phyloP scores from a whole-genome alignment of 2,113 vertebrate genomes.

The Toxotes chatareus region DNA sequence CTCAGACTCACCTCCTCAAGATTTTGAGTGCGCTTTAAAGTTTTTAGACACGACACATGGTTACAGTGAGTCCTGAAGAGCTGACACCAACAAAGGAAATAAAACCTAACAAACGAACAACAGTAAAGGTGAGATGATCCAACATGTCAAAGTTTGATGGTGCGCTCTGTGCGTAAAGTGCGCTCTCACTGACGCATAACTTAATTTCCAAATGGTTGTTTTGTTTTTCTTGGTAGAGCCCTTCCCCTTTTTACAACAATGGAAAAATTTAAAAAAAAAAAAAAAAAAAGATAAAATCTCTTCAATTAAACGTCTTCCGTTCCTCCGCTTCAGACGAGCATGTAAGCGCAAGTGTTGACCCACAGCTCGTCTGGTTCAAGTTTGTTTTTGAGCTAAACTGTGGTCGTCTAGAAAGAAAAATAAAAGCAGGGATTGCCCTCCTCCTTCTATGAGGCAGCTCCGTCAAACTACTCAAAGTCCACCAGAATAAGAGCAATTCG shows the following conservation, averaged over 20 bases:
- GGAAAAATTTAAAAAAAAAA: not conserved
- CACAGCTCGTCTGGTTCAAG: conserved; percentile 50
- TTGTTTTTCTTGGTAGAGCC: conserved; percentile 43
- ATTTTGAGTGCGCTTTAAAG: conserved; percentile 32
- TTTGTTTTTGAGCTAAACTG: conserved; percentile 75
- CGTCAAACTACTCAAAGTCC: not conserved
- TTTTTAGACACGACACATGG: conserved; percentile 66
- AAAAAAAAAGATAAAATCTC: not conserved
- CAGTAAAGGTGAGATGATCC: conserved; percentile 20
- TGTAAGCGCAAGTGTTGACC: conserved; percentile 15
- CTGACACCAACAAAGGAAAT: conserved; percentile 47
- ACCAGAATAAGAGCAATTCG: not conserved
- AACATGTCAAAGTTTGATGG: conserved; percentile 66
- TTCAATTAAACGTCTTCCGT: not conserved
- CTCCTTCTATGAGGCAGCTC: conserved; percentile 51
- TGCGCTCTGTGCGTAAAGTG: conserved; percentile 68
- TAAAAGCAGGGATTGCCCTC: conserved; percentile 74
- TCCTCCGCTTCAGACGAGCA: conserved; percentile 11
- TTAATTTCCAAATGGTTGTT: conserved; percentile 58
- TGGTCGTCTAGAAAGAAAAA: conserved; percentile 71
- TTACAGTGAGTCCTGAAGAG: conserved; percentile 31
- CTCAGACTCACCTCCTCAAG: conserved; percentile 15
- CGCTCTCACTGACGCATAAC: conserved; percentile 64
- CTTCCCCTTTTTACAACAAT: conserved; percentile 59
- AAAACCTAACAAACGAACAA: not conserved